Evolutionary conservation across 2,113 vertebrate species (phyloP).

Genomic region (Lagopus muta): DNA sequence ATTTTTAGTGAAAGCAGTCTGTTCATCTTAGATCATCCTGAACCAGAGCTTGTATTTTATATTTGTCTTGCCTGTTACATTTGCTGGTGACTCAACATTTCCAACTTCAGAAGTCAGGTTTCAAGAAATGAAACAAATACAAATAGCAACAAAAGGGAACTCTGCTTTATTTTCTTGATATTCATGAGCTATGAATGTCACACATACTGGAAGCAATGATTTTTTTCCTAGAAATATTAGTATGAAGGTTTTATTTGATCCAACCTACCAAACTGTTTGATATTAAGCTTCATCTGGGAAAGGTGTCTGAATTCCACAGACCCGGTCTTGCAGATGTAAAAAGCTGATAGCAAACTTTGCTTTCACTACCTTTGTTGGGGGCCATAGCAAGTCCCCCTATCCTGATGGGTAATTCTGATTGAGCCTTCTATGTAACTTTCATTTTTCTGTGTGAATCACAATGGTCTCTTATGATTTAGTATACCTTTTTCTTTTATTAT

Average conservation of each 20-base stretch:
- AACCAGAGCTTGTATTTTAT: not conserved
- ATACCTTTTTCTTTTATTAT: not conserved
- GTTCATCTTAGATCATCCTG: not conserved
- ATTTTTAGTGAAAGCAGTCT: not conserved
- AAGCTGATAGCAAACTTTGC: not conserved
- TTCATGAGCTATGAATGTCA: fast-evolving
- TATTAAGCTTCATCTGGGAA: not conserved
- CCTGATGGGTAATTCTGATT: not conserved
- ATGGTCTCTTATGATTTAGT: not conserved
- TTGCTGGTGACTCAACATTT: not conserved
- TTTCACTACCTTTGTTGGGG: not conserved
- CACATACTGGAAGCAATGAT: not conserved
- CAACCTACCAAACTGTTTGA: not conserved
- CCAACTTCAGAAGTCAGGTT: not conserved
- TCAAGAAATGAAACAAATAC: not conserved
- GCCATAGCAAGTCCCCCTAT: not conserved
- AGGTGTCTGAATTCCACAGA: not conserved
- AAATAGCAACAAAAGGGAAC: not conserved
- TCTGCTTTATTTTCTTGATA: not conserved
- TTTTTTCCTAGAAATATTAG: not conserved
- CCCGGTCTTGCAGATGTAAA: not conserved
- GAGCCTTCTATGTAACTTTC: not conserved
- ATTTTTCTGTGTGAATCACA: not conserved
- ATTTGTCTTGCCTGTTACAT: not conserved
- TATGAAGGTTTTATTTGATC: not conserved